Conservation (phyloP, 2,113 vertebrate species). For the Spilogale gracilis region DNA sequence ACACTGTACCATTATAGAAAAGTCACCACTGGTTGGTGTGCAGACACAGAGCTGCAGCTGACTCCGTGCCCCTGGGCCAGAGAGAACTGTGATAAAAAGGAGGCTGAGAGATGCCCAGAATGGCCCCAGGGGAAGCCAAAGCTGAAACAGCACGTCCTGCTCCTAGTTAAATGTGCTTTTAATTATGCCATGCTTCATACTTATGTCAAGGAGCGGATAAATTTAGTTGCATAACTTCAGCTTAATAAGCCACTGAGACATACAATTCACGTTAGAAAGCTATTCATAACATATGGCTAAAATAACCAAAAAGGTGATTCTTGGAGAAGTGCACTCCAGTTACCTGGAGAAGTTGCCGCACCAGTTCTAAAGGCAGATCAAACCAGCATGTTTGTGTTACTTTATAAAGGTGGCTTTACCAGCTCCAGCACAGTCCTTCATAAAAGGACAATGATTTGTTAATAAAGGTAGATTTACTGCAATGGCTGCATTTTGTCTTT, state of each 20-base stretch:
- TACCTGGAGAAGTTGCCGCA: background rate
- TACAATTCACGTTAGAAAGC: background rate
- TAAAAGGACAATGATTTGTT: background rate
- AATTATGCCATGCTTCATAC: background rate
- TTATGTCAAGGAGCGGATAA: background rate
- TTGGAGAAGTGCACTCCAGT: background rate
- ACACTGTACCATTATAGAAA: background rate
- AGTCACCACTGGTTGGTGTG: rapidly evolving
- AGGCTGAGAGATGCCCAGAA: background rate
- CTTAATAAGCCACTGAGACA: background rate
- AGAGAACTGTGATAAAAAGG: background rate
- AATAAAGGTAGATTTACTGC: background rate
- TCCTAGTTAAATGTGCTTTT: background rate
- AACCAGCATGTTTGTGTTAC: background rate
- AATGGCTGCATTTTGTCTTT: background rate
- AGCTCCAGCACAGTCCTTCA: too few relatives aligned
- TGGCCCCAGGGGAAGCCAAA: background rate
- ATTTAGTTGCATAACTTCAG: background rate
- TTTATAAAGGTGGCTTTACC: background rate
- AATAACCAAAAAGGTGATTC: background rate
- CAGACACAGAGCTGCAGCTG: background rate
- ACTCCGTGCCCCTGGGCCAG: background rate
- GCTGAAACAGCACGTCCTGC: background rate
- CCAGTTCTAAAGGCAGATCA: background rate
- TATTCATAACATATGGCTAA: background rate